phyloP scores from a whole-genome alignment of 2,113 vertebrate species.

The Baryphthengus martii region DNA sequence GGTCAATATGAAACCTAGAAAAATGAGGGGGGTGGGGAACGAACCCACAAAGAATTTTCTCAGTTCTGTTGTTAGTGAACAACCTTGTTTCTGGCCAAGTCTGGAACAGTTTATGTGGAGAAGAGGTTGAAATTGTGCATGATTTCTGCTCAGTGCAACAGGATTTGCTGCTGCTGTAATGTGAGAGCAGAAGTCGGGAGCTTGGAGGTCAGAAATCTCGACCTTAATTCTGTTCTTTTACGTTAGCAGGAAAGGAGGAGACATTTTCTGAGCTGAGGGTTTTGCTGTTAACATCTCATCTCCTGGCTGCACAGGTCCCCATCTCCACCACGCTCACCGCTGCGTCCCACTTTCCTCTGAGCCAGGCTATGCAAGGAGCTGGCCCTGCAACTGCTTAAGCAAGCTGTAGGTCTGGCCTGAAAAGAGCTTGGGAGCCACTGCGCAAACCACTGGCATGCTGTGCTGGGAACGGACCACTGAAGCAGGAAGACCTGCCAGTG shows the following conservation, averaged over 20 bases:
- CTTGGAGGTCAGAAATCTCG: neutral
- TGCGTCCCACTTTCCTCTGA: neutral
- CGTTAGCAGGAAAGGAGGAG: neutral
- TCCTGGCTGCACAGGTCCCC: neutral
- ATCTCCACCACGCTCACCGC: neutral
- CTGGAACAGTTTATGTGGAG: neutral
- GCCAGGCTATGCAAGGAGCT: neutral
- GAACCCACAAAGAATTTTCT: neutral
- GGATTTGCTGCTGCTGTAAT: slow-evolving; percentile 41
- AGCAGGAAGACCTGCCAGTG: neutral
- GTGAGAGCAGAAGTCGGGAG: slow-evolving; percentile 2
- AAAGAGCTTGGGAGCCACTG: neutral
- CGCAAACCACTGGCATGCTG: neutral
- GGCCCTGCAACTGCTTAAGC: neutral
- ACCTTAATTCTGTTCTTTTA: neutral
- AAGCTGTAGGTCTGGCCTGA: neutral
- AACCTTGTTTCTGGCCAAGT: neutral
- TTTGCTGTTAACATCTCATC: neutral
- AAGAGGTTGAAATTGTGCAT: neutral
- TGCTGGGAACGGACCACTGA: neutral
- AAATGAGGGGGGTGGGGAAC: fast-evolving
- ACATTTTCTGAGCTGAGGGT: neutral
- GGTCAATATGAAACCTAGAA: neutral
- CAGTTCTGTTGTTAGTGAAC: neutral
- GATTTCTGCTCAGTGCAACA: neutral